Evolutionary conservation across 2,797 vertebrate species (phyloP), one percentile per base, ranked within the genome.

Genomic region (Lepidocolaptes lacrymiger): DNA sequence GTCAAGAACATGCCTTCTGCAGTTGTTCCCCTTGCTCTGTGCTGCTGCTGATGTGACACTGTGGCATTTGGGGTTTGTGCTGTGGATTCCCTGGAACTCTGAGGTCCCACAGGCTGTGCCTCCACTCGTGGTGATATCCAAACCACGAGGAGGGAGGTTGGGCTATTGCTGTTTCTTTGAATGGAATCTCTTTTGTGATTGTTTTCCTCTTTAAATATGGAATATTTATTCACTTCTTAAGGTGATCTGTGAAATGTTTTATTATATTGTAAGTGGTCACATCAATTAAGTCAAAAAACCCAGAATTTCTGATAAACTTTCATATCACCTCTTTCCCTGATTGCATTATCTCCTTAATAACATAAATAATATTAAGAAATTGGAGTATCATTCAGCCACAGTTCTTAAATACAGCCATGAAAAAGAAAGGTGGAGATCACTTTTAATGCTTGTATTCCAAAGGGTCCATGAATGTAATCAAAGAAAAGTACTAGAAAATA

Each of bases 141-240:
- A 58, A 7, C 12, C 14, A 3, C 1, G 2, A 7, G 6, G 4
- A 14, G 8, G 37, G 21, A 66, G 6, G 14, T 4, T 11, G 11
- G 58, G 81, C 8, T 9, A 4, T 24, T 52, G 32, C 16, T 69
- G 21, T 12, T 8, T 18, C 23, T 49, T 41, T 9, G 12, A 51
- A 54, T 59, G 18, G 14, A 51, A 32, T 20, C 36, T 71, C 59
- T 11, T 36, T 18, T 56, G 39, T 30, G 34, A 30, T 58, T 68
- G 16, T 75, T 82, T 69, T 28, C 36, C 16, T 59, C 19, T 9
- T 61, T 22, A 21, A 71, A 54, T 37, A 43, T 5, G 9, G 15
- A 34, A 6, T 26, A 17, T 34, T 18, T 76, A 13, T 13, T 52
- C n/a, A 23, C 52, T 12, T 83, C 68, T 48, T 34, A 10, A 34